Evolutionary conservation across 2,113 vertebrate species (phyloP).

Genomic region (Petroica traversi): DNA sequence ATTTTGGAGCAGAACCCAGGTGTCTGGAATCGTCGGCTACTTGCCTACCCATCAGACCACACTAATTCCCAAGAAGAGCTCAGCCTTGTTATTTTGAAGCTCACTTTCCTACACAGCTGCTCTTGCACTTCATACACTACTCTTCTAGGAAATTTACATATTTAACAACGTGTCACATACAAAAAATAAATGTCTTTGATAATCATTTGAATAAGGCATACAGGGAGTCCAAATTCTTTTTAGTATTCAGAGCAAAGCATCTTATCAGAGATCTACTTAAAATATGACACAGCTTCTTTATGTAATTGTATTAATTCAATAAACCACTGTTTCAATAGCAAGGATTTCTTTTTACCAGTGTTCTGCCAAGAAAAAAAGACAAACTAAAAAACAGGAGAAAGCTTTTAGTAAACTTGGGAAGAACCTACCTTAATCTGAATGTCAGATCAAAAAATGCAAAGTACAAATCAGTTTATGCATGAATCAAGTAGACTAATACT

Average conservation of each 20-base stretch:
- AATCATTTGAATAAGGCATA: conserved; percentile 6
- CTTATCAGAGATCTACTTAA: conserved; percentile 37
- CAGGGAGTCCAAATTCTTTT: background rate
- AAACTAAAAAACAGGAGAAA: background rate
- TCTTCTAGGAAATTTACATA: conserved; percentile 53
- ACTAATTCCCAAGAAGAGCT: conserved; percentile 48
- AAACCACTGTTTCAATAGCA: background rate
- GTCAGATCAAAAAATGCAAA: background rate
- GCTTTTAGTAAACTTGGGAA: background rate
- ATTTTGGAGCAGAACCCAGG: conserved; percentile 6
- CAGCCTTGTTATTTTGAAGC: conserved; percentile 44
- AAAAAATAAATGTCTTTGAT: conserved; percentile 41
- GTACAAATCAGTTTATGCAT: background rate
- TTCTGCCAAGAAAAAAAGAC: background rate
- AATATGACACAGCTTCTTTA: conserved; percentile 23
- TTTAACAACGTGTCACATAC: conserved; percentile 44
- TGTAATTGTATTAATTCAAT: conserved; percentile 34
- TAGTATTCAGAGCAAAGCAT: conserved; percentile 16
- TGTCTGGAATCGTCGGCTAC: background rate
- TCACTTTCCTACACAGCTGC: conserved; percentile 50
- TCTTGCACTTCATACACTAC: conserved; percentile 27
- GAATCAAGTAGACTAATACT: background rate
- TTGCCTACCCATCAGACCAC: conserved; percentile 46
- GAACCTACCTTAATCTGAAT: background rate
- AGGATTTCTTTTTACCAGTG: background rate